Evolutionary conservation across 1,140 invertebrate species (phyloP).

Genomic region (Leptestheria dahalacensis): DNA sequence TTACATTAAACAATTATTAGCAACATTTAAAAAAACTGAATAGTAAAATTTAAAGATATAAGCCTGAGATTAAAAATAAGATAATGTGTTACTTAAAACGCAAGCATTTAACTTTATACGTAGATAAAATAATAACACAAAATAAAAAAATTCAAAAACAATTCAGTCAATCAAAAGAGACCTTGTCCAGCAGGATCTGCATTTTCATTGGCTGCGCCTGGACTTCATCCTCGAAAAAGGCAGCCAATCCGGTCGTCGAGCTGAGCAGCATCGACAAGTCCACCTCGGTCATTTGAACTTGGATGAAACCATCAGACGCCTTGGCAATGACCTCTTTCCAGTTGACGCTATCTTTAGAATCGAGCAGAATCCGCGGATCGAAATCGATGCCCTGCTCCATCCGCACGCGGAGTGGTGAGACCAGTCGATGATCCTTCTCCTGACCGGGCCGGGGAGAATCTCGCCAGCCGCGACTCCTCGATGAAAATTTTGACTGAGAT

Average conservation of each 20-base stretch:
- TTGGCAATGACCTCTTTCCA: background rate
- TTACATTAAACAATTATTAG: no score
- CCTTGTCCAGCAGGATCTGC: background rate
- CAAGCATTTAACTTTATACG: no score
- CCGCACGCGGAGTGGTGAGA: constrained; percentile 3
- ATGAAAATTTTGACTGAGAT: constrained; percentile 19
- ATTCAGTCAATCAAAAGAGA: background rate
- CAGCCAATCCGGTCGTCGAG: constrained; percentile 5
- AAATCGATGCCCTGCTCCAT: constrained; percentile 13
- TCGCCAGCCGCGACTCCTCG: constrained; percentile 20
- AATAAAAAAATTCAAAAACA: no score
- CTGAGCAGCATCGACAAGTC: constrained; percentile 1
- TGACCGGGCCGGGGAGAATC: constrained; percentile 14
- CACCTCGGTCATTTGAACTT: constrained; percentile 3
- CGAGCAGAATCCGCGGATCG: constrained; percentile 7
- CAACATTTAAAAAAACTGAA: no score
- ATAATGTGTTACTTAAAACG: no score
- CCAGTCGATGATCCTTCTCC: background rate
- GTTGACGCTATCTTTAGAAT: constrained; percentile 10
- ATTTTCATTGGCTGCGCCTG: background rate
- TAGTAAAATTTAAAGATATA: background rate
- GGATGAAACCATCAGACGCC: background rate
- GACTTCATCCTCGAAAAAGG: constrained; percentile 12
- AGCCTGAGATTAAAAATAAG: no score
- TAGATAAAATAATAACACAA: no score